Conservation (phyloP, 2,797 vertebrate species). For the Rhincodon typus region DNA sequence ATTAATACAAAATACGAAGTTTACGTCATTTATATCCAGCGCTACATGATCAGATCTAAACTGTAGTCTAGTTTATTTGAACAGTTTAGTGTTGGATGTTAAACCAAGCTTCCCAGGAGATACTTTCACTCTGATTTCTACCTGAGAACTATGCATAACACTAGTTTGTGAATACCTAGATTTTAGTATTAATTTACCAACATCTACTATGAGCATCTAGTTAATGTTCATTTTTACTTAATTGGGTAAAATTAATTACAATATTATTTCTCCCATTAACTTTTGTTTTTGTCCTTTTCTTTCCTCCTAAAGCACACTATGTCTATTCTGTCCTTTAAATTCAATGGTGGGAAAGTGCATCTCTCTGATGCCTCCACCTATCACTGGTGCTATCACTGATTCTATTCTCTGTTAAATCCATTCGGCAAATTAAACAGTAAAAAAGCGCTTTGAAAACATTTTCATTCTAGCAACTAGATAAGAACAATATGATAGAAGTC, state of each 20-base stretch:
- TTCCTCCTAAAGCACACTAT: not conserved
- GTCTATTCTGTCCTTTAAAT: not conserved
- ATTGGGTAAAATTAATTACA: conserved; percentile 10
- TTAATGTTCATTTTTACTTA: not conserved
- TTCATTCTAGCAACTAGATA: not conserved
- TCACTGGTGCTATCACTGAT: not conserved
- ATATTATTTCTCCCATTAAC: not conserved
- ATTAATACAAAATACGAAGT: not conserved
- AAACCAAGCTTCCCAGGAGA: not conserved
- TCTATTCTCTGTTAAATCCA: not conserved
- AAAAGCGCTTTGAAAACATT: not conserved
- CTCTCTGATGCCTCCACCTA: not conserved
- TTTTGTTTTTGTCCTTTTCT: not conserved
- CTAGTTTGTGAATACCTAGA: not conserved
- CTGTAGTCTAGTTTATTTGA: conserved; percentile 60
- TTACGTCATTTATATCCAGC: conserved; percentile 60
- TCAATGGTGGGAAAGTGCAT: not conserved
- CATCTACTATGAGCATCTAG: not conserved
- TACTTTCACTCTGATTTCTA: too few relatives aligned
- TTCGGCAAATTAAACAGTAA: not conserved
- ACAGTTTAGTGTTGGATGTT: conserved; percentile 57
- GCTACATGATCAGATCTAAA: conserved; percentile 57
- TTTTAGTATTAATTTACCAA: conserved; percentile 22
- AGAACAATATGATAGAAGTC: not conserved
- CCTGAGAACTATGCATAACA: too few relatives aligned